phyloP scores from a whole-genome alignment of 30 jellyfish, hydroid and myxozoan genomes.

The Pelagia noctiluca region DNA sequence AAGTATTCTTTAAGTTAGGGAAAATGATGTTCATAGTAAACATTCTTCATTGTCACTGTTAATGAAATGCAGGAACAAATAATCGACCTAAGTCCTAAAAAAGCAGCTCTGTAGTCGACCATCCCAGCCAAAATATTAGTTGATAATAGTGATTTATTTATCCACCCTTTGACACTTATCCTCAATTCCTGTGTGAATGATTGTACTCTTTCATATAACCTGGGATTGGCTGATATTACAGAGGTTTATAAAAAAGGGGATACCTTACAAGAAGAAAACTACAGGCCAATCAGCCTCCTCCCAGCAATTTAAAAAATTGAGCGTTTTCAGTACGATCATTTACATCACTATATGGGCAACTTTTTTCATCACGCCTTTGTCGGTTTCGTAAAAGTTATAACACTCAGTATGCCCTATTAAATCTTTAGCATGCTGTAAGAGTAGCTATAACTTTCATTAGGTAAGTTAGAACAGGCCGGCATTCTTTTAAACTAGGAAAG shows the following conservation, averaged over 20 bases:
- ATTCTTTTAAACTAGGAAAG: no score
- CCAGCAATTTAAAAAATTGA: constrained; percentile 31
- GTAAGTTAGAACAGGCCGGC: no score
- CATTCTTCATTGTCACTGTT: not conserved
- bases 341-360: not conserved
- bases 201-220: constrained; percentile 3
- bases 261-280: constrained; percentile 12
- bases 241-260: constrained; percentile 1
- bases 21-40: no score
- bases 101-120: not conserved
- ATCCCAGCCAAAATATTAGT: not conserved
- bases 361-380: not conserved
- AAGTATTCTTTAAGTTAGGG: no score
- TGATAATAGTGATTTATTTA: no score
- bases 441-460: no score
- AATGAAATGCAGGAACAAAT: not conserved
- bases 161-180: no score
- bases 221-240: constrained; percentile 1
- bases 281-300: constrained; percentile 38
- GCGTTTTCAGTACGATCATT: constrained; percentile 12
- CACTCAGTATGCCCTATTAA: not conserved
- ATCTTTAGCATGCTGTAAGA: not conserved
- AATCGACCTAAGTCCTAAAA: not conserved
- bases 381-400: not conserved
- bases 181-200: no score